Base-by-base conservation (phyloP, 2,888 invertebrate species). In the Agyllia agylla region DNA sequence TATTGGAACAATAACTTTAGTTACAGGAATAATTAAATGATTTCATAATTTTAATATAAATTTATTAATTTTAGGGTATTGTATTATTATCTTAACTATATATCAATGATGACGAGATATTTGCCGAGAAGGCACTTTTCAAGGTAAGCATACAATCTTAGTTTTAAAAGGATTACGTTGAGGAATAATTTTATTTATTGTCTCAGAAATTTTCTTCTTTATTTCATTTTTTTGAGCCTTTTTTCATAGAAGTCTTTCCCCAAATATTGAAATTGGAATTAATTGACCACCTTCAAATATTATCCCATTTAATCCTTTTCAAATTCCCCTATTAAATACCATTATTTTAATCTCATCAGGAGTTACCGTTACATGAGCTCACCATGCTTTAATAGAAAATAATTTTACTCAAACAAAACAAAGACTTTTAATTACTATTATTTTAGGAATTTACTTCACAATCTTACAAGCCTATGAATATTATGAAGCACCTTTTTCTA, bases 71-170 rank as follows among this genome's bases (percentile, higher is more conserved):
- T 94, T 98, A 96, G 98, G 98, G n/a, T 96, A 97, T 93, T 87
- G 96, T 84, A 96, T 97, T 96, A 95, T 97, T 92, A 92, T 97
- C 90, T 92, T 98, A 97, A 97, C 98, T 73, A 97, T 98, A 96
- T 98, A 96, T 95, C 98, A 98, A 98, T 99, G 98, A 98, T 99
- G 98, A 98, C 98, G 98, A 95, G 98, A 99, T 97, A 96, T 99
- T 75, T 97, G 97, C 27, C 98, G 99, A 92, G 99, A 99, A 98
- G 97, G 98, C 93, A 98, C 98, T 0, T 97, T 97, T 86, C 98
- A 99, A 98, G 99, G 99, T 1, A 96, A 98, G 85, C 99, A 99
- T 95, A 98, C 98, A 0, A 96, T 96, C 31, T 95, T 96, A 95
- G 98, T 99, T 1, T 96, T 96, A 13, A 97, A 97, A 95, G 98